These are phyloP conservation scores for Antheraea pernyi DNA, from an alignment of 1,140 invertebrate genomes.

Conservation along the genomic window DNA sequence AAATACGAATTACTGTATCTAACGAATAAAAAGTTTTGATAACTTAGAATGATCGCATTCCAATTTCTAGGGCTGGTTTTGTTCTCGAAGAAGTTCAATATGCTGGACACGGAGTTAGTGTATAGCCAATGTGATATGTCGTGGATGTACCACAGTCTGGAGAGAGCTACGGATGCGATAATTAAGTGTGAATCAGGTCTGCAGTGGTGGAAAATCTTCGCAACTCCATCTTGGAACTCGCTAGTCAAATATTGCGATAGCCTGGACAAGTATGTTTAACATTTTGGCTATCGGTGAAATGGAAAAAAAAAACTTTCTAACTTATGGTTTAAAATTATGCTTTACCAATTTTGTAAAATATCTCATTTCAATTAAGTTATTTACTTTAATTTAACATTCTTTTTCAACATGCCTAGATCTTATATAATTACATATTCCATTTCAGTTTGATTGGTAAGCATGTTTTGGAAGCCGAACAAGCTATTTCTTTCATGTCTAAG, in stretches of 20 bases:
- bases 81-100: conserved; percentile 81
- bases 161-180: conserved; percentile 81
- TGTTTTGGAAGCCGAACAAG: conserved; percentile 55
- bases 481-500: conserved; percentile 27
- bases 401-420: neutral
- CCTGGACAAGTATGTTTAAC: conserved; percentile 75
- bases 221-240: conserved; percentile 81
- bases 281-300: neutral
- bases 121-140: conserved; percentile 77
- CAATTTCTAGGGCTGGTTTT: conserved; percentile 70
- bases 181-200: conserved; percentile 82
- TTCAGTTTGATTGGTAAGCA: conserved; percentile 72
- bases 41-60: neutral
- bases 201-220: conserved; percentile 84
- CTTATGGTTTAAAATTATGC: too few species aligned
- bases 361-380: neutral
- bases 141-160: conserved; percentile 81
- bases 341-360: too few species aligned
- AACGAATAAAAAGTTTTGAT: neutral
- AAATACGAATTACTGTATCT: neutral
- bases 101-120: conserved; percentile 74
- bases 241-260: conserved; percentile 80
- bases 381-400: neutral
- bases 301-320: too few species aligned
- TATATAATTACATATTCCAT: conserved; percentile 22